phyloP scores from a whole-genome alignment of 2,113 vertebrate species.

The Peromyscus maniculatus region DNA sequence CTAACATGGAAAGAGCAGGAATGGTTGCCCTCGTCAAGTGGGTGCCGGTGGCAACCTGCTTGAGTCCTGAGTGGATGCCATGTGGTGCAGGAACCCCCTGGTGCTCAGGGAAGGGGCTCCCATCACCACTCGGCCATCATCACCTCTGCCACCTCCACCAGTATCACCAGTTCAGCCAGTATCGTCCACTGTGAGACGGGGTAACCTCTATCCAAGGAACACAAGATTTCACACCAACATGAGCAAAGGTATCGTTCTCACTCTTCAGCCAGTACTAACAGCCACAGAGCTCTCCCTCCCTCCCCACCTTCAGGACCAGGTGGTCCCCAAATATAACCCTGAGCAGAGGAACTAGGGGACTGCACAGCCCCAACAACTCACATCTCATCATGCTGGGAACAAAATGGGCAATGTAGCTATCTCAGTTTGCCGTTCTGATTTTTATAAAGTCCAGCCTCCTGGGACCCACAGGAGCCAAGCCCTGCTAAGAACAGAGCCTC shows the following conservation, averaged over 20 bases:
- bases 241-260: accelerated
- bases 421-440: not conserved
- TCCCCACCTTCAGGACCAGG: not conserved
- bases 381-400: not conserved
- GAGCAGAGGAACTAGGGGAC: not conserved
- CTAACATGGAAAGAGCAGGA: no score
- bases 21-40: not conserved
- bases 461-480: not conserved
- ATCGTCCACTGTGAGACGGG: no score
- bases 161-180: no score
- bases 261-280: not conserved
- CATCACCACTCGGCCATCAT: not conserved
- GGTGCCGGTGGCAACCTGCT: not conserved
- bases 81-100: not conserved
- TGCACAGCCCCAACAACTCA: not conserved
- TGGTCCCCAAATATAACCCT: no score
- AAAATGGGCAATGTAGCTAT: not conserved
- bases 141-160: no score
- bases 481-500: not conserved
- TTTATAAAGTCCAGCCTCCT: not conserved
- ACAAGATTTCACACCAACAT: not conserved
- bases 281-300: not conserved
- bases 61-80: not conserved
- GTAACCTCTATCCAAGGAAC: accelerated
- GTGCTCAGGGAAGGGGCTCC: not conserved